Base-by-base conservation (phyloP, 2,888 invertebrate genomes). In the Eupithecia tripunctaria region DNA sequence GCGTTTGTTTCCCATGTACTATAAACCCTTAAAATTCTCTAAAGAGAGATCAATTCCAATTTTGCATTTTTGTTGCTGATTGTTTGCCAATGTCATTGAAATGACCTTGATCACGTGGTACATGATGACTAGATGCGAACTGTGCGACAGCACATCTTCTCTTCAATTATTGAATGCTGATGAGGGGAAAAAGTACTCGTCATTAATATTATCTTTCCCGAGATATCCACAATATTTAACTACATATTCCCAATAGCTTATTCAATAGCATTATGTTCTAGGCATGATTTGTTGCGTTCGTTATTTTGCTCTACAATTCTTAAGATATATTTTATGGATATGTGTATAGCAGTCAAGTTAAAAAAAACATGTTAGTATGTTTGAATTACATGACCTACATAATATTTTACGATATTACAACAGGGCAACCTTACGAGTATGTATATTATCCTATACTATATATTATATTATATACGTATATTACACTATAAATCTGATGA, bases 11-110 rank as follows among this genome's bases (percentile, higher is more conserved):
- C 10, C 25, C 56, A 12, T 12, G 56, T 21, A 51, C 21, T n/a
- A 10, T 32, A 32, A 36, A 56, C 21, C 25, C 12, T 25, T 1
- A 10, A 2, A 10, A 51, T 43, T 43, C 18, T 43, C 18, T 10
- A 10, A 21, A 0, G 21, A 51, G 51, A 21, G 21, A 56, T 25
- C 14, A 56, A 25, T 56, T 56, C 56, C 14, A 7, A 56, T 25
- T 56, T 21, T 25, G 25, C 4, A 25, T 56, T 21, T 21, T 21
- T 21, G 21, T 21, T 5, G 56, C 12, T 56, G 5, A 56, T 56
- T 56, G 56, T 25, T 56, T 56, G 18, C 29, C 29, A 60, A 60
- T 29, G 18, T 18, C 29, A 60, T 60, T 60, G 29, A 60, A 60
- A 15, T 60, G 60, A 60, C 60, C 29, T 60, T 60, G 27, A 27